phyloP scores from a whole-genome alignment of 2,113 vertebrate species.

The Formicarius rufipectus region DNA sequence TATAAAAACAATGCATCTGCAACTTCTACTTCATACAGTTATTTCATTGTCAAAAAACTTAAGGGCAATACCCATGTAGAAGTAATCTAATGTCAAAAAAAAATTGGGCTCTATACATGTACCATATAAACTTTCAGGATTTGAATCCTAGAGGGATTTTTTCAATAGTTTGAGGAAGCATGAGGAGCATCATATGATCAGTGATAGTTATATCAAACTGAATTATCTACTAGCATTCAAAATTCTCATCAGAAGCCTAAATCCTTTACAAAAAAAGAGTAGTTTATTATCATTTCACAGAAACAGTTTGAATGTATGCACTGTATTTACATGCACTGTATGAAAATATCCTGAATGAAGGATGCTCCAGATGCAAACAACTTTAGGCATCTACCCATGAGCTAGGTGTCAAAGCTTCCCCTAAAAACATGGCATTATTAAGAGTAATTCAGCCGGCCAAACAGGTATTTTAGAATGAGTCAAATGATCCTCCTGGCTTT shows the following conservation, averaged over 20 bases:
- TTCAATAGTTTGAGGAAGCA: not conserved
- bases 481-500: not conserved
- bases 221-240: not conserved
- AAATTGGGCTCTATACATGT: not conserved
- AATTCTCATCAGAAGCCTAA: not conserved
- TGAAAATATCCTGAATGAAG: not conserved
- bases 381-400: not conserved
- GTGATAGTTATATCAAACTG: not conserved
- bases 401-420: not conserved
- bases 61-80: not conserved
- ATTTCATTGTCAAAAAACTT: not conserved
- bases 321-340: not conserved
- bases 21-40: not conserved
- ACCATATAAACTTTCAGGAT: not conserved
- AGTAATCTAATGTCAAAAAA: not conserved
- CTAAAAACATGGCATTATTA: not conserved
- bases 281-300: not conserved
- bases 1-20: not conserved
- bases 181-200: not conserved
- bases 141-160: not conserved
- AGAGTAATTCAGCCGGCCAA: not conserved
- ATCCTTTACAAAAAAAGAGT: not conserved
- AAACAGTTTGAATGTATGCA: not conserved
- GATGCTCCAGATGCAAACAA: not conserved
- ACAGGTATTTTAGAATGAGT: not conserved